Evolutionary conservation across 2,797 vertebrate species (phyloP), one percentile per base, ranked within the genome.

Genomic region (Sebastes minor): DNA sequence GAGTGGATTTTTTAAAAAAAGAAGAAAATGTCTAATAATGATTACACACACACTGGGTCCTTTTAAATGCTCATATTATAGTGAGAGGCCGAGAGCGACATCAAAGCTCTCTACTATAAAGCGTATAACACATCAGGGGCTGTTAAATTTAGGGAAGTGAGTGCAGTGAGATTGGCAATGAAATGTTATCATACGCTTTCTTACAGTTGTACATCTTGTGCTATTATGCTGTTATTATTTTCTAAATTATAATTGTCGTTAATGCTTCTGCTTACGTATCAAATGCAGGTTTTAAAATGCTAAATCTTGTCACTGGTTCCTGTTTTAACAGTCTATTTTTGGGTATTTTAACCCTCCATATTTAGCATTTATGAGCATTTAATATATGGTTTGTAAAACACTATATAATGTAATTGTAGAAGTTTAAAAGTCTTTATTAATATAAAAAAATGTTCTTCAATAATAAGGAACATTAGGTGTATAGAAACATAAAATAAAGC

Each of bases 21-120:
- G 53, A 80, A 53, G 55, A 81, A 86, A 78, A 80, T 1, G 23
- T 74, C 77, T 88, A 78, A 76, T 88, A 88, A 85, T 87, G 62
- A 89, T 79, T 61, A 82, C 72, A 84, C 76, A 14, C 65, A 60
- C 65, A 33, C 71, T 63, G 60, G 74, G 81, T 38, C 78, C 74
- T 88, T 92, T 82, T 85, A 85, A 87, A 88, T 13, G 22, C 52
- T 72, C n/a, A 8, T 80, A 78, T 90, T 78, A 76, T 23, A 65
- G 81, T 57, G 13, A 6, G 55, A 80, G 76, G 71, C 76, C 13
- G 55, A 77, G 68, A 72, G 71, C 62, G 9, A 64, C 87, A 85
- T 92, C 81, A 91, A 86, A 88, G 86, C 35, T 33, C 73, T 70
- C 57, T 79, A 18, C 33, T 57, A 7, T 57, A 38, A 79, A 84